Percentiles rank a stretch among this genome's conserved stretches.
phyloP scores from a whole-genome alignment of 2,797 vertebrate genomes.

The Siniperca undulata region DNA sequence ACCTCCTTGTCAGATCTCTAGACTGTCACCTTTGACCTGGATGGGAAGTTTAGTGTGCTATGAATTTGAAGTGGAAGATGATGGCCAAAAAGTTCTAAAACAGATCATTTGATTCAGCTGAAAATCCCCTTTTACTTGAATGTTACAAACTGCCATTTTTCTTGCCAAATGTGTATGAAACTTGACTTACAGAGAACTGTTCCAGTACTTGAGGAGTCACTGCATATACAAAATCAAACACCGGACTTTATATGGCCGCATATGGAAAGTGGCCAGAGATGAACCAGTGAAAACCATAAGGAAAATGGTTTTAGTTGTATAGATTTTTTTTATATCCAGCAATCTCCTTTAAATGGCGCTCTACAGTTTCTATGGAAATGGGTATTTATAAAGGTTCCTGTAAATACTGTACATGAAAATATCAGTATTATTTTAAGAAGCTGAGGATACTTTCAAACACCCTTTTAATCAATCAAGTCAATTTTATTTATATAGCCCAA shows the following conservation, averaged over 20 bases:
- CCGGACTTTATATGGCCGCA: neutral
- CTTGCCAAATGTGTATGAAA: slow-evolving; percentile 35
- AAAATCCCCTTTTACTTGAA: slow-evolving; percentile 50
- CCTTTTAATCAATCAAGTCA: neutral
- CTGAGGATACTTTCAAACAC: slow-evolving; percentile 19
- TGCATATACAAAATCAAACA: slow-evolving; percentile 14
- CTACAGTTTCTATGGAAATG: slow-evolving; percentile 80
- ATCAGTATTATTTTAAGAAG: slow-evolving; percentile 85
- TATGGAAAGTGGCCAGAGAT: slow-evolving; percentile 38
- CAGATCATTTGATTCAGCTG: slow-evolving; percentile 20
- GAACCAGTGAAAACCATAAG: slow-evolving; percentile 42
- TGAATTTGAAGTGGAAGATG: neutral
- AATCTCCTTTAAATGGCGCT: slow-evolving; percentile 55
- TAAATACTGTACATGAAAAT: slow-evolving; percentile 89
- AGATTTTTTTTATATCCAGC: slow-evolving; percentile 59
- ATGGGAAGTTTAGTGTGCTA: neutral
- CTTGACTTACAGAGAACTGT: neutral
- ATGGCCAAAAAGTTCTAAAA: neutral
- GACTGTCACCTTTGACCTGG: neutral
- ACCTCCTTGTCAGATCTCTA: rapidly evolving
- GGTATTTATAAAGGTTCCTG: slow-evolving; percentile 85
- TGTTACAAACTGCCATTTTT: slow-evolving; percentile 38
- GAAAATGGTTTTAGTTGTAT: slow-evolving; percentile 72
- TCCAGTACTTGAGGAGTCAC: slow-evolving; percentile 6
- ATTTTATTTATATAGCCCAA: too few species aligned